Base-by-base conservation (phyloP, 2,113 vertebrate genomes). In the Prionailurus bengalensis region DNA sequence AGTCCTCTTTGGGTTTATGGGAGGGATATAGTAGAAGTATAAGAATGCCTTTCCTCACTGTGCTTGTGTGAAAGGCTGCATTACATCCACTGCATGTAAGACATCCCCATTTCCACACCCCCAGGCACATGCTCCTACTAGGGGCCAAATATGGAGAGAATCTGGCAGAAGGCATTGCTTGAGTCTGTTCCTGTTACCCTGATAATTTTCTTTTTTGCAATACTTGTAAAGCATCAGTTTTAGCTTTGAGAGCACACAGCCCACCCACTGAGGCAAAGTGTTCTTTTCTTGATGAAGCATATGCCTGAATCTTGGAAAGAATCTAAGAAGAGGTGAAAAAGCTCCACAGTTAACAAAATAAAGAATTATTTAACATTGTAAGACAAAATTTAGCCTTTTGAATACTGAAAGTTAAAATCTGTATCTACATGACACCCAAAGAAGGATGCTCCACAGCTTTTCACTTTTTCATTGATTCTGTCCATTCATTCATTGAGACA, bases 251-350 rank as follows among this genome's bases (percentile, higher is more conserved):
- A 94, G 39, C 95, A 94, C 48, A 85, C 70, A 97, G 95, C 82
- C 96, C 90, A 96, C 96, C 97, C 96, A 95, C 96, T 96, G 96
- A 96, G 91, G 93, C 93, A 92, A 94, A 96, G 93, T 97, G 96
- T 95, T 98, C 96, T 95, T 97, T 97, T 97, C 86, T 94, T 97
- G 70, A 82, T 70, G 81, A 86, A 97, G 83, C 96, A 97, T 97
- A 97, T 97, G 96, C 79, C 83, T 81, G 39, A 16, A 95, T 94
- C 80, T 95, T 95, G 79, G 89, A 98, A n/a, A 95, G 55, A 95
- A 88, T 27, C 27, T 94, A 87, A 88, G 31, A 63, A 95, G 95
- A 96, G 82, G 70, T 92, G 25, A 73, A 96, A 97, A 97, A 76
- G 93, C 91, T 95, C 86, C 65, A 76, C 17, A 66, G 39, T 97